Evolutionary conservation across 2,888 invertebrate species (phyloP).

Genomic region (Thelaira solivaga): DNA sequence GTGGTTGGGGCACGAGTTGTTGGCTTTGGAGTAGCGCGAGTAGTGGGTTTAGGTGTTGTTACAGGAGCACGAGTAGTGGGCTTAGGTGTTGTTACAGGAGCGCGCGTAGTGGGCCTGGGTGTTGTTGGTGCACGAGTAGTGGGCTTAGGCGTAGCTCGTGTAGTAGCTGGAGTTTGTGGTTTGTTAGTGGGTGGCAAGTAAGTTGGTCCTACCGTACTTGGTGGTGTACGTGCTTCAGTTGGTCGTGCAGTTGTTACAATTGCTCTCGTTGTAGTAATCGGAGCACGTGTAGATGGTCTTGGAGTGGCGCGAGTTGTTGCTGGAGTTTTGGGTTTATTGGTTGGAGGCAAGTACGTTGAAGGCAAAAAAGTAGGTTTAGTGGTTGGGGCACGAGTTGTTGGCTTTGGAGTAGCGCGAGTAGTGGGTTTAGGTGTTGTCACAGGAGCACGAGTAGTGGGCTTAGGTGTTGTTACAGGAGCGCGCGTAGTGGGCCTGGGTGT

Average conservation of each 20-base stretch:
- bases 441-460: conserved; percentile 33
- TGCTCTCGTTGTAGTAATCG: too few relatives aligned
- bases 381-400: conserved; percentile 32
- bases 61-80: conserved; percentile 13
- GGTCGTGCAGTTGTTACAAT: too few relatives aligned
- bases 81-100: conserved; percentile 36
- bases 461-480: conserved; percentile 25
- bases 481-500: conserved; percentile 41
- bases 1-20: neutral
- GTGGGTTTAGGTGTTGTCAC: conserved; percentile 37
- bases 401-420: neutral
- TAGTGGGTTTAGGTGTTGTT: conserved; percentile 16
- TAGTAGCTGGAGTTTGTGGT: conserved; percentile 63
- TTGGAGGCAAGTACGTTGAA: conserved; percentile 42
- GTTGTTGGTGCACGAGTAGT: conserved; percentile 53
- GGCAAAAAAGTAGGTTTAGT: conserved; percentile 19
- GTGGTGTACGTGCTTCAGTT: too few relatives aligned
- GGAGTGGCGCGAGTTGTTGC: conserved; percentile 39
- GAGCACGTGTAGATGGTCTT: conserved; percentile 51
- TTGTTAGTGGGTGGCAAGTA: conserved; percentile 66
- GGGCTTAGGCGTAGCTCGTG: conserved; percentile 10
- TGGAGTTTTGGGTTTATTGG: conserved; percentile 53
- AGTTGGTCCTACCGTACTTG: conserved; percentile 59
- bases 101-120: neutral
- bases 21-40: neutral